Evolutionary conservation across 2,113 vertebrate species (phyloP).

Genomic region (Gallinago paraguaiae): DNA sequence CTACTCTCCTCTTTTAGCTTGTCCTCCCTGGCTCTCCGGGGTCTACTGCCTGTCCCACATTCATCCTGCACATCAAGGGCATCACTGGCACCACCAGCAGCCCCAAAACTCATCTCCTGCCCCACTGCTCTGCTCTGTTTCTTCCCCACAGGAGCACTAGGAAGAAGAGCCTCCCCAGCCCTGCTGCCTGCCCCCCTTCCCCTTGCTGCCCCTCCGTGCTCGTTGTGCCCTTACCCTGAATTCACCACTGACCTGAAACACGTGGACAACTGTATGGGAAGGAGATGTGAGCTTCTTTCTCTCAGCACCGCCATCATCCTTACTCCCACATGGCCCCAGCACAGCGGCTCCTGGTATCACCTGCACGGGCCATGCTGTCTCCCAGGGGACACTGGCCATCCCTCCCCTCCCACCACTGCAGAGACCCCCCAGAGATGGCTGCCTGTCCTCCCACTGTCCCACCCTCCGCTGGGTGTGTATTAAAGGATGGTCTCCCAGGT

Average conservation of each 20-base stretch:
- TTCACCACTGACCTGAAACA: neutral
- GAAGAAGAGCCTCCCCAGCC: neutral
- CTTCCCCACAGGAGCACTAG: neutral
- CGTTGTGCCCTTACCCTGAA: neutral
- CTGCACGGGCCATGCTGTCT: neutral
- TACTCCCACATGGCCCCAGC: neutral
- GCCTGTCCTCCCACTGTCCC: neutral
- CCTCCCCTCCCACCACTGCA: neutral
- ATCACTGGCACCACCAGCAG: rapidly evolving
- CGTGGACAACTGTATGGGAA: neutral
- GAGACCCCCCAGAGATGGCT: neutral
- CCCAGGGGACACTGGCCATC: neutral
- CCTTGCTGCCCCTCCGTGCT: neutral
- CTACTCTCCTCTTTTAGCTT: neutral
- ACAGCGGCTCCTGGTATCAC: rapidly evolving
- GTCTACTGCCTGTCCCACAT: neutral
- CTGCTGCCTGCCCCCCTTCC: neutral
- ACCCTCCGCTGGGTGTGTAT: rapidly evolving
- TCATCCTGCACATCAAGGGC: neutral
- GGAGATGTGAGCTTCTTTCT: neutral
- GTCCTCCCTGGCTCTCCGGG: rapidly evolving
- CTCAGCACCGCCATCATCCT: neutral
- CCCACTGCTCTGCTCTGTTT: slow-evolving; percentile 6
- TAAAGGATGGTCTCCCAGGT: slow-evolving; percentile 24
- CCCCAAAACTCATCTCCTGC: neutral